phyloP scores from a whole-genome alignment of 2,797 vertebrate genomes.

The Acanthiza pusilla region DNA sequence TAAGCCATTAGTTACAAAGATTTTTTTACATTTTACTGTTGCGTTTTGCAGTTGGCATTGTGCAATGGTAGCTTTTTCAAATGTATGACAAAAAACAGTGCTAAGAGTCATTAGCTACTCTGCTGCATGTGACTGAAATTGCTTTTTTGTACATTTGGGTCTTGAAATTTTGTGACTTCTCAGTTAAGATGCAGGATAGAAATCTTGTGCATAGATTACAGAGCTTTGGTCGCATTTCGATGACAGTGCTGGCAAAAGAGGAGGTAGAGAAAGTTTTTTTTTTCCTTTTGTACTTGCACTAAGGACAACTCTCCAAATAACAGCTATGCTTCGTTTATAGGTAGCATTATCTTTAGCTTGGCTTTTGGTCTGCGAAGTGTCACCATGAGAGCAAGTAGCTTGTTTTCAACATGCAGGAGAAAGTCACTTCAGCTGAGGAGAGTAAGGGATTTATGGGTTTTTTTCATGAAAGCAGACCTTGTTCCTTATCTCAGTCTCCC shows the following conservation, averaged over 20 bases:
- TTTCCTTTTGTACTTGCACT: not conserved
- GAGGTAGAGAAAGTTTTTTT: not conserved
- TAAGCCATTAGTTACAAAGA: not conserved
- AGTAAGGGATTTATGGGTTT: not conserved
- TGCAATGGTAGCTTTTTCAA: not conserved
- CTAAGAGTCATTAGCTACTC: not conserved
- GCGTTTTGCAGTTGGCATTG: not conserved
- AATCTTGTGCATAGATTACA: not conserved
- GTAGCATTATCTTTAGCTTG: not conserved
- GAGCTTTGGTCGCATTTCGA: not conserved
- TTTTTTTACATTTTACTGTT: not conserved
- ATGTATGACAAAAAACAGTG: not conserved
- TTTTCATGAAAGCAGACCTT: not conserved
- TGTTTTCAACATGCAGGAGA: not conserved
- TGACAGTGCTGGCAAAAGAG: not conserved
- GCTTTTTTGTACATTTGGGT: not conserved
- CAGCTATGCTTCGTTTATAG: not conserved
- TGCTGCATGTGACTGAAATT: not conserved
- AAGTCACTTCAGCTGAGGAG: not conserved
- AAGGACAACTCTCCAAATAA: not conserved
- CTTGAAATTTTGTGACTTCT: not conserved
- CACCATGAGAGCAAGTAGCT: not conserved
- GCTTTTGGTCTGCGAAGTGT: not conserved
- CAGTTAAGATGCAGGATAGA: not conserved
- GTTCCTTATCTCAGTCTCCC: not conserved